phyloP scores from a whole-genome alignment of 1,140 invertebrate genomes.

The Adelges cooleyi region DNA sequence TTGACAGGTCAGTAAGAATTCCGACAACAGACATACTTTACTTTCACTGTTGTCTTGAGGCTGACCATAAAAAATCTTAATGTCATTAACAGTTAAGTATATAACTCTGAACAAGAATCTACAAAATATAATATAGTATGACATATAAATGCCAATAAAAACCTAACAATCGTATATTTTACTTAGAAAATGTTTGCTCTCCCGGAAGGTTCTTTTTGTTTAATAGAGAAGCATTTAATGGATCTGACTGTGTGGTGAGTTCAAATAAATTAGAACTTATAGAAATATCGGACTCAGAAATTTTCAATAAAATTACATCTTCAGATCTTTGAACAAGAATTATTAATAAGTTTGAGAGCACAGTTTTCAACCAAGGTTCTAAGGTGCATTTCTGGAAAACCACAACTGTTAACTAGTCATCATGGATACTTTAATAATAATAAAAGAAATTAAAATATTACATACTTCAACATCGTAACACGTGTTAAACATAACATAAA shows the following conservation, averaged over 20 bases:
- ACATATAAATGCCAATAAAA: too few species aligned
- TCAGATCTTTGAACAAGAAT: conserved; percentile 22
- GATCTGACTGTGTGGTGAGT: conserved; percentile 15
- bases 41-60: conserved; percentile 6
- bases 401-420: neutral
- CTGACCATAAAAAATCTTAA: neutral
- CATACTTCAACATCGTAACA: conserved; percentile 24
- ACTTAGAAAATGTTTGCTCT: conserved; percentile 20
- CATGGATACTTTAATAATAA: neutral
- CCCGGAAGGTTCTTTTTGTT: conserved; percentile 10
- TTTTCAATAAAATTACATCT: conserved; percentile 12
- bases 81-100: conserved; percentile 21
- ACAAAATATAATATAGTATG: neutral
- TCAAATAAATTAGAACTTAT: conserved; percentile 26
- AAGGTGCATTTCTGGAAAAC: conserved; percentile 13
- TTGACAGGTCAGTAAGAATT: conserved; percentile 22
- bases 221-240: conserved; percentile 17
- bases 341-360: conserved; percentile 12
- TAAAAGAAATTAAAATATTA: neutral
- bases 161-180: neutral
- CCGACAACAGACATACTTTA: conserved; percentile 9
- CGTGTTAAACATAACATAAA: conserved; percentile 21
- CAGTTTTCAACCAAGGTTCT: conserved; percentile 17
- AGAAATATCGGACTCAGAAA: conserved; percentile 18
- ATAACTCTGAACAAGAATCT: conserved; percentile 22